Evolutionary conservation across 1,140 invertebrate species (phyloP).

Genomic region (Diuraphis noxia): DNA sequence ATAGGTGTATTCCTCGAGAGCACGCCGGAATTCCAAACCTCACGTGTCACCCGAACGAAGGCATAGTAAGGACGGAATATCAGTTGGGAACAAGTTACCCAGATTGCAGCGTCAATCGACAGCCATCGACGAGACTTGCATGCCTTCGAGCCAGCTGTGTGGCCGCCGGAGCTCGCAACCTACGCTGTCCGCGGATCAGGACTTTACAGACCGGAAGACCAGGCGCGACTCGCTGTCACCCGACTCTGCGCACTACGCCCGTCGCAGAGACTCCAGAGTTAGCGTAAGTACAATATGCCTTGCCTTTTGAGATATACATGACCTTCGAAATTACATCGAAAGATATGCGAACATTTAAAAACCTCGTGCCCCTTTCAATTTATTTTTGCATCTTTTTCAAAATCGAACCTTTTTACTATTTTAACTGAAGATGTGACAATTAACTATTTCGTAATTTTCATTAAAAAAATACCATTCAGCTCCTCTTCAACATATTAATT

Average conservation of each 20-base stretch:
- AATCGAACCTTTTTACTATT: neutral
- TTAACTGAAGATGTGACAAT: too few relatives aligned
- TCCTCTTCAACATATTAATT: neutral
- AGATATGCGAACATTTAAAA: neutral
- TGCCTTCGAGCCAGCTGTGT: conserved; percentile 67
- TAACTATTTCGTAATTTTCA: too few relatives aligned
- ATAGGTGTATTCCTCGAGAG: conserved; percentile 57
- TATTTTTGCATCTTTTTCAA: too few relatives aligned
- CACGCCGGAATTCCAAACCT: conserved; percentile 70
- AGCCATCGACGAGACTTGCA: conserved; percentile 79
- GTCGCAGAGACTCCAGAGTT: conserved; percentile 69
- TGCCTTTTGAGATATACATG: neutral
- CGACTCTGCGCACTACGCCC: conserved; percentile 70
- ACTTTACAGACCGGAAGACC: conserved; percentile 68
- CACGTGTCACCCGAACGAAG: conserved; percentile 63
- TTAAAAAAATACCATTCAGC: neutral
- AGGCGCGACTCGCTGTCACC: conserved; percentile 83
- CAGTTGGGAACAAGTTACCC: conserved; percentile 60
- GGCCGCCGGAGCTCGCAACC: conserved; percentile 76
- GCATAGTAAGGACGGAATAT: conserved; percentile 54
- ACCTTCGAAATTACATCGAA: too few relatives aligned
- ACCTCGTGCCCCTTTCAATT: neutral
- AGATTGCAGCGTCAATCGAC: conserved; percentile 82
- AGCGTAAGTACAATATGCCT: neutral
- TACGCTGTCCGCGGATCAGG: conserved; percentile 75